Evolutionary conservation across 2,888 invertebrate species (phyloP).

Genomic region (Lysandra bellargus): DNA sequence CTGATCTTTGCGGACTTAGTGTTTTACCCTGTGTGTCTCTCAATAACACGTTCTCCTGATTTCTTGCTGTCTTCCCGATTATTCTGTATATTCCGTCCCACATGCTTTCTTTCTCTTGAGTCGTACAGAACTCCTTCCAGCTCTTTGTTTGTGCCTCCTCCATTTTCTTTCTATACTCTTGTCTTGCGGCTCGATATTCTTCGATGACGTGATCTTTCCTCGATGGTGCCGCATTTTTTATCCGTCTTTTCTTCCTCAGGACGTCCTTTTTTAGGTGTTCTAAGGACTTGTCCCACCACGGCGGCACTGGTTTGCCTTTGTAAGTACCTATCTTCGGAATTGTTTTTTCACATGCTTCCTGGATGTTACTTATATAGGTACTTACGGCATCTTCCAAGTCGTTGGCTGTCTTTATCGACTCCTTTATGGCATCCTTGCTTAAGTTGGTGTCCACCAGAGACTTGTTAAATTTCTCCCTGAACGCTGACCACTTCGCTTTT

Average conservation of each 20-base stretch:
- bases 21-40: no score
- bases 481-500: constrained; percentile 38
- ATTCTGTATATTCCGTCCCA: no score
- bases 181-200: constrained; percentile 30
- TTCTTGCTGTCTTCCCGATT: no score
- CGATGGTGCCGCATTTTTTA: constrained; percentile 31
- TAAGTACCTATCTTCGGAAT: constrained; percentile 31
- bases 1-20: no score
- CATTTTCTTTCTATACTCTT: constrained; percentile 31
- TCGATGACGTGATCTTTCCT: constrained; percentile 29
- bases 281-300: constrained; percentile 32
- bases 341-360: constrained; percentile 29
- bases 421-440: not conserved
- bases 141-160: constrained; percentile 38
- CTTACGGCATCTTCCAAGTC: constrained; percentile 14
- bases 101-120: constrained; percentile 37
- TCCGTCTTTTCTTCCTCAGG: constrained; percentile 35
- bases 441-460: constrained; percentile 28
- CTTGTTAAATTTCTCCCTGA: not conserved
- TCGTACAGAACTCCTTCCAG: constrained; percentile 41
- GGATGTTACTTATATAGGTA: constrained; percentile 32
- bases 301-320: constrained; percentile 9
- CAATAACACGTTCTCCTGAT: no score
- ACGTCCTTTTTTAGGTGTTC: not conserved
- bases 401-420: not conserved